Evolutionary conservation across 2,797 vertebrate species (phyloP).

Genomic region (Picus viridis): DNA sequence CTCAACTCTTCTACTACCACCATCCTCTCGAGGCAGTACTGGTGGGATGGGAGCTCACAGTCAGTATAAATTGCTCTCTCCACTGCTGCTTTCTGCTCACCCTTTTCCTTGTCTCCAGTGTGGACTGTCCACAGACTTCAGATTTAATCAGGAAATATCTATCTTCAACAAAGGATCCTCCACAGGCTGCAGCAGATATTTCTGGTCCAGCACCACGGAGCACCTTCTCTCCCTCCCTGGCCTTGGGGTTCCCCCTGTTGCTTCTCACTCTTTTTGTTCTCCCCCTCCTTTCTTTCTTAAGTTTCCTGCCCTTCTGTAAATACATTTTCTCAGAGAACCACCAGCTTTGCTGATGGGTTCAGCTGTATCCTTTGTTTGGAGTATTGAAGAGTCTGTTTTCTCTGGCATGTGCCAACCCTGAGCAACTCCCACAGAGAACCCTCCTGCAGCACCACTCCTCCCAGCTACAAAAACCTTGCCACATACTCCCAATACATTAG

Average conservation of each 20-base stretch:
- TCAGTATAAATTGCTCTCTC: not conserved
- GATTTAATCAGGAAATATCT: not conserved
- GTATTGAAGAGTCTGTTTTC: not conserved
- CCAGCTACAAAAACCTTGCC: not conserved
- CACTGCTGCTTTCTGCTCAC: not conserved
- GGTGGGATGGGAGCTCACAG: not conserved
- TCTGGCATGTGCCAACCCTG: not conserved
- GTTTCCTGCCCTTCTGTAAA: not conserved
- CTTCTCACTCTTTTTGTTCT: too few relatives aligned
- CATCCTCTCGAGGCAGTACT: accelerated
- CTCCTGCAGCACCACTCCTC: not conserved
- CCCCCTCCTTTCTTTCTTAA: not conserved
- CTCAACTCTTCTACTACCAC: not conserved
- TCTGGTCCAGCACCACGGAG: too few relatives aligned
- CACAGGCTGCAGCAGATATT: too few relatives aligned
- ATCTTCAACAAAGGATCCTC: too few relatives aligned
- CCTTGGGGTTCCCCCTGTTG: not conserved
- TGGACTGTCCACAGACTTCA: not conserved
- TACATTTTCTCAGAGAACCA: not conserved
- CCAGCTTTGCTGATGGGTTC: not conserved
- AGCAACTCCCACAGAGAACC: not conserved
- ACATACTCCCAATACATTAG: not conserved
- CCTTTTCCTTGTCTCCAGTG: not conserved
- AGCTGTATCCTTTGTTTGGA: not conserved
- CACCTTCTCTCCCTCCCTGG: too few relatives aligned